Base-by-base conservation (phyloP, 2,113 vertebrate genomes). In the Periophthalmus modestus region DNA sequence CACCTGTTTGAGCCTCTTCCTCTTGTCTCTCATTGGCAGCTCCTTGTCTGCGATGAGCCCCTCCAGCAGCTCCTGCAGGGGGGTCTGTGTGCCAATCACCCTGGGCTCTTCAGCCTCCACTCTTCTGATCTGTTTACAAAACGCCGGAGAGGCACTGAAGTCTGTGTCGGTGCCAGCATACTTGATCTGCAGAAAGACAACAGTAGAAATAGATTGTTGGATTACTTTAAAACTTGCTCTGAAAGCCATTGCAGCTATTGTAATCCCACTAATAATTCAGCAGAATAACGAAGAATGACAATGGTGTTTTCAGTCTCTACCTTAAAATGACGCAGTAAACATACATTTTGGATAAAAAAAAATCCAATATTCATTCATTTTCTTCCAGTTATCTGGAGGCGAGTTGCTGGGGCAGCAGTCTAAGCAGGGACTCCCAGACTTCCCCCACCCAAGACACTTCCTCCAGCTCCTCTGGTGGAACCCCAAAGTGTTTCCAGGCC, bases 1-100 rank as follows among this genome's bases (percentile, higher is more conserved):
- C 71, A 91, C 90, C 89, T 91, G 90, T 79, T 91, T 91, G 0
- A 91, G 85, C 57, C 90, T 74, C 81, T 89, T 91, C 70, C 68
- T 89, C 72, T 91, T 91, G 80, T 91, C 90, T 54, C 90, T 89
- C 28, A 52, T 73, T 1, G 90, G 87, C 2, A 91, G 90, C 33
- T 91, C 90, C 65, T 82, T 80, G 78, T 91, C 90, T 66, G 90
- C 87, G 21, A 91, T 90, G 76, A 91, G 80, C 36, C 90, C 90
- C 66, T 90, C 90, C 74, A 91, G 85, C 72, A 91, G 77, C 57
- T 89, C 79, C 50, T 88, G 87, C 19, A 91, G 71, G 0, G 90
- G 87, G 7, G 75, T 87, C 82, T 89, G 86, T 0, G 87, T 91
- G n/a, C 90, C 89, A 12, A 91, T 88, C 36, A 85, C 85, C 58